phyloP scores from a whole-genome alignment of 2,888 invertebrate genomes.

The Phengaris alcon region DNA sequence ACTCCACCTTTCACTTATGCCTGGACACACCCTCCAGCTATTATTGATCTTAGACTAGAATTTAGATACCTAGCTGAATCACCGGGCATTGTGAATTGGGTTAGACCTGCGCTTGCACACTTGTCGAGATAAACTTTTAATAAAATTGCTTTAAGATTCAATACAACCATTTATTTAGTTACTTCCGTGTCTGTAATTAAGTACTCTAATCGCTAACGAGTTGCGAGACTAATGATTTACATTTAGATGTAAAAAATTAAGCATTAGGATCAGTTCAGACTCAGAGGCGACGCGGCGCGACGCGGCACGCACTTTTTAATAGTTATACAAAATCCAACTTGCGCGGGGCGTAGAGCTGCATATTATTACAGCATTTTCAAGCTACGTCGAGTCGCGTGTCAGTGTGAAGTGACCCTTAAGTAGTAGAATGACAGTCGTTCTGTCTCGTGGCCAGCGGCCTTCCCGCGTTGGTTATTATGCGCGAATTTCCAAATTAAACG shows the following conservation, averaged over 20 bases:
- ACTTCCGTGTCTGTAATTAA: conserved; percentile 6
- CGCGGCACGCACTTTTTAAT: no score
- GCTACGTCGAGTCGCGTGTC: no score
- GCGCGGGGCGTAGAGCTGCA: no score
- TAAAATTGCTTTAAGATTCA: neutral
- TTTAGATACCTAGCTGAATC: conserved; percentile 12
- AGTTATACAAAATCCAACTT: no score
- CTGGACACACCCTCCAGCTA: conserved; percentile 30
- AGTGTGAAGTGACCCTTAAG: neutral
- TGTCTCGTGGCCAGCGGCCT: conserved; percentile 70
- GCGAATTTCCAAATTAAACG: conserved; percentile 77
- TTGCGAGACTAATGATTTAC: conserved; percentile 44
- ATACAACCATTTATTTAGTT: neutral
- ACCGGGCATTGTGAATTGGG: neutral
- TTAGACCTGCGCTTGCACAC: conserved; percentile 30
- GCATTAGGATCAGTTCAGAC: conserved; percentile 30
- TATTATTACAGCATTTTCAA: no score
- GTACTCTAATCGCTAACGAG: conserved; percentile 38
- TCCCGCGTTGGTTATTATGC: conserved; percentile 66
- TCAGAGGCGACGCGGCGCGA: no score
- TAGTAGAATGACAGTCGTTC: conserved; percentile 52
- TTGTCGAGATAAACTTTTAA: neutral
- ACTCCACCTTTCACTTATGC: conserved; percentile 33
- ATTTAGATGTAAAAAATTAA: conserved; percentile 37
- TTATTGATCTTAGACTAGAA: conserved; percentile 26